Percentiles rank a stretch among this genome's conserved stretches.
These are phyloP conservation scores for Diaprepes abbreviatus DNA, from an alignment of 2,888 invertebrate species.

Conservation along the genomic window DNA sequence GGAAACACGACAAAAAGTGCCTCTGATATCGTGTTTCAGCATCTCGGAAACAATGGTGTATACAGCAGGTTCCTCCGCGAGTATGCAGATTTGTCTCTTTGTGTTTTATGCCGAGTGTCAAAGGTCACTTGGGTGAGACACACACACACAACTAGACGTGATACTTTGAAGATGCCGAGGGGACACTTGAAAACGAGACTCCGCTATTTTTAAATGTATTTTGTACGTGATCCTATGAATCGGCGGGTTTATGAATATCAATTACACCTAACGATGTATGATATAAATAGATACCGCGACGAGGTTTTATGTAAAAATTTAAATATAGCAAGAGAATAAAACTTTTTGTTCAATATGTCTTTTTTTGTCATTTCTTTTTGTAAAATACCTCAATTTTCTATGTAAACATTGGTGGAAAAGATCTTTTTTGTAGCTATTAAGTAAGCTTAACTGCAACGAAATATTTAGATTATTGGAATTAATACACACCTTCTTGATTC, in stretches of 20 bases:
- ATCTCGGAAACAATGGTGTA: slow-evolving; percentile 50
- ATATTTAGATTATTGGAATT: no score
- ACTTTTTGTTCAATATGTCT: no score
- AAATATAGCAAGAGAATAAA: no score
- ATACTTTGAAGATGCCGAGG: slow-evolving; percentile 61
- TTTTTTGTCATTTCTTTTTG: no score
- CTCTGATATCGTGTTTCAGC: slow-evolving; percentile 47
- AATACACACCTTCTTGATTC: no score
- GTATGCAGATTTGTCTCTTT: slow-evolving; percentile 64
- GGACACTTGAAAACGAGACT: slow-evolving; percentile 54
- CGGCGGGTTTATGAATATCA: slow-evolving; percentile 45
- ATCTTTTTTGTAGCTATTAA: no score
- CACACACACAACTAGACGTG: slow-evolving; percentile 64
- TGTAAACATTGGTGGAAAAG: no score
- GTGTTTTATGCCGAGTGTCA: slow-evolving; percentile 59
- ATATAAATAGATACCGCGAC: slow-evolving; percentile 7
- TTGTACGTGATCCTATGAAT: slow-evolving; percentile 50
- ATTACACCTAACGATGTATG: slow-evolving; percentile 43
- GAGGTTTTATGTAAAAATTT: not conserved
- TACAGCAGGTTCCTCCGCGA: slow-evolving; percentile 49
- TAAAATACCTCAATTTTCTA: no score
- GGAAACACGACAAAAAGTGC: slow-evolving; percentile 46
- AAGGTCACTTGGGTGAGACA: slow-evolving; percentile 64
- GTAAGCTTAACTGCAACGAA: no score
- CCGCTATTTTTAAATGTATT: slow-evolving; percentile 52